Evolutionary conservation across 2,113 vertebrate genomes (phyloP).

Genomic region (Dipodomys merriami): DNA sequence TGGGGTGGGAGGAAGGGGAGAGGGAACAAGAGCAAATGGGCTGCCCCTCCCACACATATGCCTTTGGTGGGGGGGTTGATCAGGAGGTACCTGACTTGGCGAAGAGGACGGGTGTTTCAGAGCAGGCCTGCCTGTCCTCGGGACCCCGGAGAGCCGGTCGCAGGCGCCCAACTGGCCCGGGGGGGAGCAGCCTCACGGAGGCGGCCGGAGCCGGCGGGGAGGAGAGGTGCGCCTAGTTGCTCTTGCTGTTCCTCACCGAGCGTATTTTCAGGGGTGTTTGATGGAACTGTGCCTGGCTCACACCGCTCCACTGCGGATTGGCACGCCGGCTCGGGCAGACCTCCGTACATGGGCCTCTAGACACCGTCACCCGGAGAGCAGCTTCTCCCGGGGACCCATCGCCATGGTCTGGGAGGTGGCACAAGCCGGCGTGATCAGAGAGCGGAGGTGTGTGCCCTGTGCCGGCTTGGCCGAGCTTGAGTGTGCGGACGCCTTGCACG

Average conservation of each 20-base stretch:
- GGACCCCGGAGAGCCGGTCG: neutral
- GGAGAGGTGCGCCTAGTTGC: neutral
- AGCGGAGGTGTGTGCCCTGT: rapidly evolving
- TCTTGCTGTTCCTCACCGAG: neutral
- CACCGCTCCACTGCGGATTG: neutral
- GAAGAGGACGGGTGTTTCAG: neutral
- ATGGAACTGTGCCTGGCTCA: neutral
- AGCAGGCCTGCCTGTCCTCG: neutral
- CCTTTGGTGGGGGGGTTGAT: neutral
- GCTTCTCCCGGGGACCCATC: neutral
- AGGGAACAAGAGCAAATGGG: too few species aligned
- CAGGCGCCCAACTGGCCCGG: rapidly evolving
- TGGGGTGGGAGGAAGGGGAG: too few species aligned
- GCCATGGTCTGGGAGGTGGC: too few species aligned
- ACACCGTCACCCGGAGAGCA: neutral
- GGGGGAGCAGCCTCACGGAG: too few species aligned
- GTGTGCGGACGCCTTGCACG: neutral
- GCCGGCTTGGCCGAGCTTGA: neutral
- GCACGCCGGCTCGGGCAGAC: rapidly evolving
- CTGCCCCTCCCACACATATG: neutral
- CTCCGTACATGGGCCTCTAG: neutral
- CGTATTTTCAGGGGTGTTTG: neutral
- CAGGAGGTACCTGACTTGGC: neutral
- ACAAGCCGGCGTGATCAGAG: neutral
- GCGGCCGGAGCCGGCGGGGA: too few species aligned